These are phyloP conservation scores for Criorhina ranunculi DNA, from an alignment of 2,888 invertebrate genomes.

Conservation along the genomic window DNA sequence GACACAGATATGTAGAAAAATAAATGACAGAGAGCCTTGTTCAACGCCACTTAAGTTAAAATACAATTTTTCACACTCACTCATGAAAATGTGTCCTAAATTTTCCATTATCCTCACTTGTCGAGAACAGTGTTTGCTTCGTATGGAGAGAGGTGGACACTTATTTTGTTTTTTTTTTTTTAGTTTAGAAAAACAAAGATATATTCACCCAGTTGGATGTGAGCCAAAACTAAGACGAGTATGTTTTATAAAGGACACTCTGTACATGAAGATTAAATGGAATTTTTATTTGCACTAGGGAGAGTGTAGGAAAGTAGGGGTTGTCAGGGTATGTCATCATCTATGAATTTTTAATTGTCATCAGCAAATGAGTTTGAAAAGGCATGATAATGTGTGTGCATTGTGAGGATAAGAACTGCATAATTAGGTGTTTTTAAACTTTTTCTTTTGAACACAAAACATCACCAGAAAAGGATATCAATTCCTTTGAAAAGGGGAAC, in stretches of 20 bases:
- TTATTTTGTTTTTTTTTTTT: conserved; percentile 25
- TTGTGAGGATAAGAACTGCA: conserved; percentile 20
- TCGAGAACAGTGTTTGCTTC: conserved; percentile 26
- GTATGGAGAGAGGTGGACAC: conserved; percentile 41
- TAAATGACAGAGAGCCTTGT: not conserved
- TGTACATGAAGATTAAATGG: conserved; percentile 54
- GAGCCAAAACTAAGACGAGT: conserved; percentile 43
- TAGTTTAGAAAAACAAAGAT: conserved; percentile 32
- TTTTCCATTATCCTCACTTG: conserved; percentile 68
- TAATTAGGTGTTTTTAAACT: conserved; percentile 9
- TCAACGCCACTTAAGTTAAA: conserved; percentile 33
- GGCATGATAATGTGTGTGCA: not conserved
- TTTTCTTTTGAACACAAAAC: no score
- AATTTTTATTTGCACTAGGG: conserved; percentile 27
- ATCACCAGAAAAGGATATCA: no score
- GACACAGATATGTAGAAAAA: not conserved
- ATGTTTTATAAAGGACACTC: conserved; percentile 45
- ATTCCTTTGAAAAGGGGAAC: no score
- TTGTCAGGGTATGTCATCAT: no score
- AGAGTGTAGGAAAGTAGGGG: conserved; percentile 43
- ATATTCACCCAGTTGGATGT: conserved; percentile 67
- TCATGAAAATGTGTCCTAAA: conserved; percentile 47
- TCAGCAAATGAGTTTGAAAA: conserved; percentile 10
- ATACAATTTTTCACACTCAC: conserved; percentile 39
- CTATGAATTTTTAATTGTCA: conserved; percentile 55